Conservation (phyloP, 2,113 vertebrate species). For the Oryzias woworae region DNA sequence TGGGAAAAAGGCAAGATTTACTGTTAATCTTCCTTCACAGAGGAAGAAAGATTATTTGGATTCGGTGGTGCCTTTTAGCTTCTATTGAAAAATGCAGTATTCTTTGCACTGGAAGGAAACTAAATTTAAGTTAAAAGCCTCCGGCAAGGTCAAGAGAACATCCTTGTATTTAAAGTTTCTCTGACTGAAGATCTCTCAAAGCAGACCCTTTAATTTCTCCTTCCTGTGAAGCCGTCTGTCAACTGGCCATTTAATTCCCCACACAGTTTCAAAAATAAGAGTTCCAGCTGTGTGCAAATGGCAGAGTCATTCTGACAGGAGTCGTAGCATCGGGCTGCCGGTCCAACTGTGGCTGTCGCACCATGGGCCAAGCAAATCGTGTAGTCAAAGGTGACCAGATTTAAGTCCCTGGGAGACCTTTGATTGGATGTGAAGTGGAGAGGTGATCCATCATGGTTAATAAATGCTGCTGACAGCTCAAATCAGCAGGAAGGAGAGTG, state of each 20-base stretch:
- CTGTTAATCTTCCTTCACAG: slow-evolving; percentile 11
- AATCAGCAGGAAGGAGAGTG: slow-evolving; percentile 60
- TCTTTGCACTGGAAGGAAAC: slow-evolving; percentile 20
- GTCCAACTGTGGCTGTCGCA: slow-evolving; percentile 36
- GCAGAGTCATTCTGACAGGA: slow-evolving; percentile 43
- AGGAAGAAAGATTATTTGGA: slow-evolving; percentile 28
- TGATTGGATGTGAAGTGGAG: slow-evolving; percentile 73
- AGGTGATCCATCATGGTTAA: slow-evolving; percentile 80
- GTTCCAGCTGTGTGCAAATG: slow-evolving; percentile 58
- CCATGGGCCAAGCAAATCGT: slow-evolving; percentile 72
- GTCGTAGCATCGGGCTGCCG: slow-evolving; percentile 43
- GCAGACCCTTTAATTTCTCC: neutral
- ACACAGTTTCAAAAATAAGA: slow-evolving; percentile 35
- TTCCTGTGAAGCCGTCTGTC: slow-evolving; percentile 17
- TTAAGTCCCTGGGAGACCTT: slow-evolving; percentile 63
- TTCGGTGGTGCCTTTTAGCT: slow-evolving; percentile 32
- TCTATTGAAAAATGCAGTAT: slow-evolving; percentile 2
- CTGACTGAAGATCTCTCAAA: neutral
- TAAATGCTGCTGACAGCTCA: slow-evolving; percentile 72
- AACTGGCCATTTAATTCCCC: slow-evolving; percentile 41
- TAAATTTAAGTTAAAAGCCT: slow-evolving; percentile 15
- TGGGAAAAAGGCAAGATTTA: slow-evolving; percentile 13
- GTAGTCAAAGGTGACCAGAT: slow-evolving; percentile 76
- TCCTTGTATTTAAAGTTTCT: slow-evolving; percentile 4
- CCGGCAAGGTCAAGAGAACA: slow-evolving; percentile 37